These are phyloP conservation scores for Morone saxatilis DNA, from an alignment of 2,113 vertebrate genomes.

Conservation along the genomic window DNA sequence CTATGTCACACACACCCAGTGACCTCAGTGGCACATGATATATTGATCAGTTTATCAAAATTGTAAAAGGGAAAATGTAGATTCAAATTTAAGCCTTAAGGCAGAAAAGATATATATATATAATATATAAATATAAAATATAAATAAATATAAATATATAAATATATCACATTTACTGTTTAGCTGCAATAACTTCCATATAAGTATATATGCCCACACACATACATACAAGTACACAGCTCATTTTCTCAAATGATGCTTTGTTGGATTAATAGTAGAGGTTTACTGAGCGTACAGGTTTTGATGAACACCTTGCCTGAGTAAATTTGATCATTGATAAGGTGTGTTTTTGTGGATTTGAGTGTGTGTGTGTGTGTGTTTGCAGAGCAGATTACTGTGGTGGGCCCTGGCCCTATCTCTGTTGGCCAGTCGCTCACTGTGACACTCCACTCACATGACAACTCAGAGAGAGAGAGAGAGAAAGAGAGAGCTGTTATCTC, in stretches of 20 bases:
- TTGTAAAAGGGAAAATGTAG: too few relatives aligned
- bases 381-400: constrained; percentile 67
- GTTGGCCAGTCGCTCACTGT: constrained; percentile 60
- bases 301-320: constrained; percentile 68
- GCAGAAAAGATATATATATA: too few relatives aligned
- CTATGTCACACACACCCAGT: too few relatives aligned
- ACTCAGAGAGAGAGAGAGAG: constrained; percentile 38
- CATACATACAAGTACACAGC: constrained; percentile 7
- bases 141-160: too few relatives aligned
- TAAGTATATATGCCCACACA: background rate
- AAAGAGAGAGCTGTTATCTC: constrained; percentile 65
- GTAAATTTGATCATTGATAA: constrained; percentile 68
- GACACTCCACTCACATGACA: constrained; percentile 63
- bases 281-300: constrained; percentile 42
- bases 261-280: constrained; percentile 40
- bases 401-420: constrained; percentile 64
- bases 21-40: too few relatives aligned
- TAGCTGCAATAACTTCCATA: background rate
- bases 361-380: constrained; percentile 22
- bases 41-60: too few relatives aligned
- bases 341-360: constrained; percentile 52
- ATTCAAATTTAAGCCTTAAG: too few relatives aligned
- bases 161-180: background rate
- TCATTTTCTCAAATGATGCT: constrained; percentile 26
- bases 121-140: too few relatives aligned